A percentile compares a stretch with the other conserved stretches of the same genome.
These are phyloP conservation scores for Lasioglossum baleicum DNA, from an alignment of 1,140 invertebrate genomes.

Conservation along the genomic window DNA sequence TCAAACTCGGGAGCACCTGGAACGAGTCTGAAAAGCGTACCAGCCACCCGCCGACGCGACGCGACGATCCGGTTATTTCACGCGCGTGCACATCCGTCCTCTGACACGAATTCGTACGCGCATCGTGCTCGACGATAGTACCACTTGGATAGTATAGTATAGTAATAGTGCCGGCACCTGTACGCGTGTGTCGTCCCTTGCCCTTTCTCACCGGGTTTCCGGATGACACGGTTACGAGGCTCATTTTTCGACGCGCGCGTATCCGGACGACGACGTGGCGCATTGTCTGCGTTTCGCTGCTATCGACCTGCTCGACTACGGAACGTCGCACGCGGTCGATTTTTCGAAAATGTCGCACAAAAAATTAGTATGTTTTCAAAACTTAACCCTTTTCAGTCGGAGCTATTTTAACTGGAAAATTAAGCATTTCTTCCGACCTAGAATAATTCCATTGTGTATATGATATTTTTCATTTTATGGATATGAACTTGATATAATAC, in stretches of 20 bases:
- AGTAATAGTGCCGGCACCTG: too few species aligned
- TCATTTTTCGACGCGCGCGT: constrained; percentile 48
- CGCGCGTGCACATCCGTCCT: constrained; percentile 16
- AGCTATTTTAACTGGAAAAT: too few species aligned
- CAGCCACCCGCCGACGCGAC: too few species aligned
- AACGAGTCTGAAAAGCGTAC: background rate
- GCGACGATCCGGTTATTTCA: constrained; percentile 13
- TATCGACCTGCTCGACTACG: background rate
- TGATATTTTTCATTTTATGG: too few species aligned
- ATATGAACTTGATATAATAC: too few species aligned
- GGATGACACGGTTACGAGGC: constrained; percentile 28
- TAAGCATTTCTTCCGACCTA: too few species aligned
- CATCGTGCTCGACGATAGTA: background rate
- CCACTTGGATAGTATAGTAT: too few species aligned
- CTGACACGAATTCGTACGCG: constrained; percentile 37
- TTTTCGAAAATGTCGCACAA: too few species aligned
- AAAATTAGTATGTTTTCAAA: too few species aligned
- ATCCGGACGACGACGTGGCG: constrained; percentile 34
- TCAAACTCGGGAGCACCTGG: background rate
- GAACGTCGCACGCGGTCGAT: too few species aligned
- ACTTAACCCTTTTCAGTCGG: too few species aligned
- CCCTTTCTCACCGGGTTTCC: background rate
- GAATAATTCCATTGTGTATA: too few species aligned
- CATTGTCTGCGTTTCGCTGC: constrained; percentile 48
- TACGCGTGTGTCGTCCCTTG: background rate